A percentile compares a stretch with the other conserved stretches of the same genome.
Evolutionary conservation across 2,888 invertebrate genomes (phyloP).

Genomic region (Ophion ellenae): DNA sequence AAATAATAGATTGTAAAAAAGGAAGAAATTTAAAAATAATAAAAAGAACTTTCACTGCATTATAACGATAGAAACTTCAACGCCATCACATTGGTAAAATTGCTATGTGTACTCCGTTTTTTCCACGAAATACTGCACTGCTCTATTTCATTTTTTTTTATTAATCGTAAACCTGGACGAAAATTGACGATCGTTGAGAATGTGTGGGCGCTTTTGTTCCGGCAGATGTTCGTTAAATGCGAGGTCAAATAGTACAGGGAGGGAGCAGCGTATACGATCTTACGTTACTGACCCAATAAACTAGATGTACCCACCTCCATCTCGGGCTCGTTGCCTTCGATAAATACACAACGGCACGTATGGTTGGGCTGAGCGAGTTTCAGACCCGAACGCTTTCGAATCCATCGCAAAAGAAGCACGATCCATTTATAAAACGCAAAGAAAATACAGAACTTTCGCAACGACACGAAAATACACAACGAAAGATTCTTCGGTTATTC

Average conservation of each 20-base stretch:
- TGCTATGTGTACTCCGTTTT: too few relatives aligned
- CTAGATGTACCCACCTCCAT: constrained; percentile 18
- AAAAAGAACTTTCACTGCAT: too few relatives aligned
- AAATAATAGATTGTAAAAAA: too few relatives aligned
- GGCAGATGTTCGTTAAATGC: constrained; percentile 52
- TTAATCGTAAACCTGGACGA: too few relatives aligned
- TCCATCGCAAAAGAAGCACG: neutral
- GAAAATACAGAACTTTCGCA: constrained; percentile 35
- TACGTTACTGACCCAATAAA: constrained; percentile 64
- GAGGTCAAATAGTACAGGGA: neutral
- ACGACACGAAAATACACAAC: constrained; percentile 1
- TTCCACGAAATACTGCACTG: neutral
- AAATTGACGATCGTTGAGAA: neutral
- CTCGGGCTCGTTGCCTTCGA: constrained; percentile 8
- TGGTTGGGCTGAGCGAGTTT: constrained; percentile 22
- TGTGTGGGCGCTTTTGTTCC: constrained; percentile 25
- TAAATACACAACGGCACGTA: neutral
- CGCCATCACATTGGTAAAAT: too few relatives aligned
- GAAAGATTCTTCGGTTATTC: constrained; percentile 24
- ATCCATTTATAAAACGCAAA: constrained; percentile 22
- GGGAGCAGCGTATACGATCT: constrained; percentile 26
- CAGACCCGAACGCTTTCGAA: constrained; percentile 4
- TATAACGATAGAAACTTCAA: too few relatives aligned
- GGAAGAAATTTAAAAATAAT: too few relatives aligned
- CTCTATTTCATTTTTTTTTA: neutral